Conservation (phyloP, 1,140 invertebrate genomes). For the Platorchestia sp. region DNA sequence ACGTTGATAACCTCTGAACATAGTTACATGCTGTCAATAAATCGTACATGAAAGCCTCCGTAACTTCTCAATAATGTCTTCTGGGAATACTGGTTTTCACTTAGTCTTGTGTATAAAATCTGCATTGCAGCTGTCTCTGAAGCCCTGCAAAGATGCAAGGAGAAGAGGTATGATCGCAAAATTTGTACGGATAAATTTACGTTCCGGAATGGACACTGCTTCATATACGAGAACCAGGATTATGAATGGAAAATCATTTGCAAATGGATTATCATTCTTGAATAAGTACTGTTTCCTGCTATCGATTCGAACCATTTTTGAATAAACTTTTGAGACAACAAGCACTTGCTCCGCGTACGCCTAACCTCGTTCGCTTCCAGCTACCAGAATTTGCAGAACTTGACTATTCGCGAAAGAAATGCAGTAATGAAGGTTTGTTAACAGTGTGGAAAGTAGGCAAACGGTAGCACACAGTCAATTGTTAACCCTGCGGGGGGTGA, state of each 20-base stretch:
- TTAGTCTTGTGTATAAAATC: no score
- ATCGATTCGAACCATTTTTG: background rate
- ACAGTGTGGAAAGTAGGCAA: no score
- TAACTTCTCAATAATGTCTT: no score
- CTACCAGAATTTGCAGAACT: background rate
- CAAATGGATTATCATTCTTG: no score
- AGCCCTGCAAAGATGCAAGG: no score
- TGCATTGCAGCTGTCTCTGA: no score
- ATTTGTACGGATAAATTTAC: background rate
- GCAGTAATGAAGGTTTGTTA: no score
- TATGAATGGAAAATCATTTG: no score
- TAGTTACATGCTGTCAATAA: no score
- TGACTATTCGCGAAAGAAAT: background rate
- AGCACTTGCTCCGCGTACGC: background rate
- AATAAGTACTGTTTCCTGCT: background rate
- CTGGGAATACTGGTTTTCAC: background rate
- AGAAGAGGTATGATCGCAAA: background rate
- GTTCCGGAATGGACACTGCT: background rate
- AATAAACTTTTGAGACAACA: background rate
- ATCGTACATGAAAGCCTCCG: no score
- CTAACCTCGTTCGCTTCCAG: background rate
- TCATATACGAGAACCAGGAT: no score
- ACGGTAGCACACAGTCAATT: background rate
- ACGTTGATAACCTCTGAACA: no score
- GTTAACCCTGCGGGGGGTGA: constrained; percentile 28